Conservation (phyloP, 2,797 vertebrate genomes). For the Brachyalestes nurse region DNA sequence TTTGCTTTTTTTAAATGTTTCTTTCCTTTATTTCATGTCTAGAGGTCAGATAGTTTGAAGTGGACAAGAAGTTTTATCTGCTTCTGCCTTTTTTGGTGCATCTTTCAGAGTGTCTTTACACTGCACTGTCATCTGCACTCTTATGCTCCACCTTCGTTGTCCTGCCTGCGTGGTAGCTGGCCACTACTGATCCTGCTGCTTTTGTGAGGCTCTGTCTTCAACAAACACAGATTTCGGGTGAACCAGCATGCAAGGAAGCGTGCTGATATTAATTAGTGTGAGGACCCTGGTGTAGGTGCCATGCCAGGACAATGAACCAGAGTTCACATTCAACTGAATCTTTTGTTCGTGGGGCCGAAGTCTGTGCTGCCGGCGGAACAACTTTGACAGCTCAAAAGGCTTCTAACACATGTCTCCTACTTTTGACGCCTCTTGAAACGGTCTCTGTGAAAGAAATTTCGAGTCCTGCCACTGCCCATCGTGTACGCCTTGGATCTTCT, state of each 20-base stretch:
- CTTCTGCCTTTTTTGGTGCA: background rate
- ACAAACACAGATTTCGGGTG: constrained; percentile 69
- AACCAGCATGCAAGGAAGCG: constrained; percentile 68
- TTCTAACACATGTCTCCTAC: constrained; percentile 2
- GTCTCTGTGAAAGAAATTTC: background rate
- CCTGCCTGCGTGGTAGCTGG: constrained; percentile 21
- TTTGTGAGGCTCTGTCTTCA: constrained; percentile 67
- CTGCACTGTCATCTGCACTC: background rate
- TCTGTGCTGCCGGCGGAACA: background rate
- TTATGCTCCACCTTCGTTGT: background rate
- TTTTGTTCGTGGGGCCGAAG: constrained; percentile 23
- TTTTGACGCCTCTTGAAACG: background rate
- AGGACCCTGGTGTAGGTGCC: constrained; percentile 59
- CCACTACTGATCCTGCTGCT: constrained; percentile 18
- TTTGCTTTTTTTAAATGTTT: background rate
- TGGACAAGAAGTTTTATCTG: background rate
- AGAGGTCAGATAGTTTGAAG: background rate
- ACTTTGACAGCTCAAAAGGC: constrained; percentile 11
- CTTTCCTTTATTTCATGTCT: background rate
- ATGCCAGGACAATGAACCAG: constrained; percentile 54
- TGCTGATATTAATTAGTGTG: constrained; percentile 73
- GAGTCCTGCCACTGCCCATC: background rate
- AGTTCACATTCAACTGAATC: constrained; percentile 23
- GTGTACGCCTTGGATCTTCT: constrained; percentile 5
- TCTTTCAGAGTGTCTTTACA: background rate